A percentile compares a stretch with the other conserved stretches of the same genome.
phyloP scores from a whole-genome alignment of 1,140 invertebrate species.

The Ostrea denselamellosa region DNA sequence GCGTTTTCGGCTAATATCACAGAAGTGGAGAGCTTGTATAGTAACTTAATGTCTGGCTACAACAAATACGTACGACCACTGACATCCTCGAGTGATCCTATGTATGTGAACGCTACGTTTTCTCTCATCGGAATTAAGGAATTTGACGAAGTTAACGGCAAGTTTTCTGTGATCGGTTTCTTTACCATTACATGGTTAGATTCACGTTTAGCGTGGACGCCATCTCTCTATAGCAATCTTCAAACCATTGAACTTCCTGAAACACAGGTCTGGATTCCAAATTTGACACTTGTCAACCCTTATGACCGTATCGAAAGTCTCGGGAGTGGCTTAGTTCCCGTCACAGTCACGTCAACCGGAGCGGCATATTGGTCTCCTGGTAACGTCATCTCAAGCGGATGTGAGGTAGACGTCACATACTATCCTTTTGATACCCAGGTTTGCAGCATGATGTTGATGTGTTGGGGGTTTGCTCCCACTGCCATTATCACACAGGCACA shows the following conservation, averaged over 20 bases:
- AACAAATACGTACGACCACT: conserved; percentile 51
- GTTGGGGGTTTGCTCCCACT: conserved; percentile 9
- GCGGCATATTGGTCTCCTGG: conserved; percentile 36
- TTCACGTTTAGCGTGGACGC: conserved; percentile 49
- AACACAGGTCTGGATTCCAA: conserved; percentile 51
- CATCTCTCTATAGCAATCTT: conserved; percentile 28
- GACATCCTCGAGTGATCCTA: neutral
- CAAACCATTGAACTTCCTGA: conserved; percentile 34
- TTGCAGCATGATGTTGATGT: conserved; percentile 28
- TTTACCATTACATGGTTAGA: conserved; percentile 48
- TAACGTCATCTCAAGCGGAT: conserved; percentile 38
- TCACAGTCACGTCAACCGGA: conserved; percentile 38
- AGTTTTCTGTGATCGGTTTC: conserved; percentile 50
- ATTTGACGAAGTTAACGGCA: conserved; percentile 56
- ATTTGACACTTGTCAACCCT: conserved; percentile 43
- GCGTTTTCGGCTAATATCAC: neutral
- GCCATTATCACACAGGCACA: neutral
- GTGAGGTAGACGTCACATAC: conserved; percentile 46
- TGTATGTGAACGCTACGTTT: conserved; percentile 48
- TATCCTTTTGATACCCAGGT: conserved; percentile 46
- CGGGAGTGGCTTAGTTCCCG: conserved; percentile 38
- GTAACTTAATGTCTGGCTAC: conserved; percentile 27
- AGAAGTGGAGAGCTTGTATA: neutral
- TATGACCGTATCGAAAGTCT: conserved; percentile 45
- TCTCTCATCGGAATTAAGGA: conserved; percentile 51